phyloP scores from a whole-genome alignment of 1,140 invertebrate species.

The Lithobius niger region DNA sequence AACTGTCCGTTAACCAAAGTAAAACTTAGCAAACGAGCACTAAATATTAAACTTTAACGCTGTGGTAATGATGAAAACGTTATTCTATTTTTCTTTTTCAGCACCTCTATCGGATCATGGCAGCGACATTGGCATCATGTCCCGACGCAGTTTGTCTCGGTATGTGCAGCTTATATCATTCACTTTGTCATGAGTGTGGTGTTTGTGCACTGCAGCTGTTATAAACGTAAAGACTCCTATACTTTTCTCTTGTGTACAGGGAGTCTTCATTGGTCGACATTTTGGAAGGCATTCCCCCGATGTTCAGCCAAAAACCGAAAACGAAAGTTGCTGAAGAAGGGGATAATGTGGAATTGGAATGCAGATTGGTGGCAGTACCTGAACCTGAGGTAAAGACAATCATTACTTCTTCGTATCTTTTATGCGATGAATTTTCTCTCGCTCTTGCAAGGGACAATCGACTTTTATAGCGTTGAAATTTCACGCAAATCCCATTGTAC shows the following conservation, averaged over 20 bases:
- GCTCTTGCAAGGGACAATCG: too few relatives aligned
- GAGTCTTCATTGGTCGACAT: constrained; percentile 83
- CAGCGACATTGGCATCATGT: constrained; percentile 58
- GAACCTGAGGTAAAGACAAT: constrained; percentile 61
- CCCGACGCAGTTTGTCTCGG: constrained; percentile 62
- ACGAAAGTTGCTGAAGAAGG: constrained; percentile 66
- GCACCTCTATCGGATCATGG: constrained; percentile 74
- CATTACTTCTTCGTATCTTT: too few relatives aligned
- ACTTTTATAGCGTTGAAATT: too few relatives aligned
- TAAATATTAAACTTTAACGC: too few relatives aligned
- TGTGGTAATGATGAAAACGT: too few relatives aligned
- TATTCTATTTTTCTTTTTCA: constrained; percentile 6
- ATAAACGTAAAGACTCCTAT: not conserved
- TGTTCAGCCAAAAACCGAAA: constrained; percentile 76
- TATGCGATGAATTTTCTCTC: too few relatives aligned
- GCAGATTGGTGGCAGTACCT: constrained; percentile 70
- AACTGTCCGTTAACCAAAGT: too few relatives aligned
- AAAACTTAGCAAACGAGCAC: too few relatives aligned
- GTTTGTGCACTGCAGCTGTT: not conserved
- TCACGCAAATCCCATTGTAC: too few relatives aligned
- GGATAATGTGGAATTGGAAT: constrained; percentile 64
- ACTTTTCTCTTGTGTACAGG: constrained; percentile 28
- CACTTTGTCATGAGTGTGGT: not conserved
- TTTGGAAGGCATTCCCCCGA: constrained; percentile 79
- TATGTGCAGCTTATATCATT: constrained; percentile 18